Percentiles rank a stretch among this genome's conserved stretches.
These are phyloP conservation scores for Scophthalmus maximus DNA, from an alignment of 2,113 vertebrate genomes.

Conservation along the genomic window DNA sequence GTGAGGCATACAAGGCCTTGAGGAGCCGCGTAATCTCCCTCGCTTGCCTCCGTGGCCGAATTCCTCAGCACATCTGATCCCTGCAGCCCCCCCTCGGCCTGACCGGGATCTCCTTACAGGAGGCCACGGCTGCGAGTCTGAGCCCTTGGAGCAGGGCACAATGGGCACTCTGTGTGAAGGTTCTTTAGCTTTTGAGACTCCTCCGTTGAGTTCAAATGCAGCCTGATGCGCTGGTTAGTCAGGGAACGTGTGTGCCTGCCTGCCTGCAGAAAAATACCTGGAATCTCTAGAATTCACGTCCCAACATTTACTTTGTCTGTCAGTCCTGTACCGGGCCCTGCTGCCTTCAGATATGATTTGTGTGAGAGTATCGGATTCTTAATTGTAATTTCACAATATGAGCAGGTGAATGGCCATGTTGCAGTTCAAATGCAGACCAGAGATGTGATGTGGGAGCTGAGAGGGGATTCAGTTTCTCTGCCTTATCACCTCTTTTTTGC, in stretches of 20 bases:
- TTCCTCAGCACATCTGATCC: conserved; percentile 84
- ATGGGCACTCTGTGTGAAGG: conserved; percentile 80
- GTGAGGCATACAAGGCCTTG: conserved; percentile 52
- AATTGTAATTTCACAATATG: conserved; percentile 10
- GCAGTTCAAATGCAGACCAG: neutral
- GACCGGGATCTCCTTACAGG: conserved; percentile 80
- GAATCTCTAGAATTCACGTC: neutral
- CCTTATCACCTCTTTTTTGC: conserved; percentile 40
- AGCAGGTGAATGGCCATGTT: neutral
- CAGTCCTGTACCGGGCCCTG: neutral
- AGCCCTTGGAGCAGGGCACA: conserved; percentile 68
- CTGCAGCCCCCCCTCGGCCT: conserved; percentile 38
- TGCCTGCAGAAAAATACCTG: conserved; percentile 6
- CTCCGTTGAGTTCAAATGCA: conserved; percentile 57
- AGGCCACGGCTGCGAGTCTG: conserved; percentile 50
- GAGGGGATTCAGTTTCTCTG: conserved; percentile 1
- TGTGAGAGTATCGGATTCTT: conserved; percentile 11
- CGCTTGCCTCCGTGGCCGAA: conserved; percentile 65
- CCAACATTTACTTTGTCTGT: neutral
- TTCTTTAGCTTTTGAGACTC: conserved; percentile 63
- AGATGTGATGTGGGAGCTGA: neutral
- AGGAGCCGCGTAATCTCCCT: conserved; percentile 31
- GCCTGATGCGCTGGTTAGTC: conserved; percentile 15
- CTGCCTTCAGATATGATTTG: conserved; percentile 6
- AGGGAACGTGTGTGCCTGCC: neutral